Evolutionary conservation across 1,140 invertebrate genomes (phyloP).

Genomic region (Drosophila mayri): DNA sequence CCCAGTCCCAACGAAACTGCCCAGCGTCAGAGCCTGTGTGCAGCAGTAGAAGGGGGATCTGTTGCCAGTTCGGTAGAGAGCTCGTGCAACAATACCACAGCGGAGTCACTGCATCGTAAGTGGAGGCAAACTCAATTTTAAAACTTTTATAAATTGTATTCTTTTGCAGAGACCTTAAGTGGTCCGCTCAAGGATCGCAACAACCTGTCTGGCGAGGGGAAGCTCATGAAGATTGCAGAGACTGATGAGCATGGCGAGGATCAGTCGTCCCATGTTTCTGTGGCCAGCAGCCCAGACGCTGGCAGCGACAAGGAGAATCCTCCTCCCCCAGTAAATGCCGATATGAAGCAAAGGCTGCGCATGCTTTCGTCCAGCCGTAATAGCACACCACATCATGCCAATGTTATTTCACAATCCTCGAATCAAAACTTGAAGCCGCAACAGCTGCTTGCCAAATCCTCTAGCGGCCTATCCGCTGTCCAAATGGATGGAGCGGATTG

Average conservation of each 20-base stretch:
- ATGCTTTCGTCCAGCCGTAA: constrained; percentile 62
- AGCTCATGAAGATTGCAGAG: constrained; percentile 71
- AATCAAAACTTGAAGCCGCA: constrained; percentile 30
- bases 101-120: constrained; percentile 63
- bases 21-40: constrained; percentile 37
- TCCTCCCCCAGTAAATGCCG: constrained; percentile 31
- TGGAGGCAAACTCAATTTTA: neutral
- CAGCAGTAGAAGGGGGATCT: constrained; percentile 3
- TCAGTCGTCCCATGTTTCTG: constrained; percentile 40
- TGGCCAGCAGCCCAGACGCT: constrained; percentile 18
- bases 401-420: constrained; percentile 7
- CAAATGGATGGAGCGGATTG: constrained; percentile 12
- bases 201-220: constrained; percentile 60
- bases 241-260: constrained; percentile 57
- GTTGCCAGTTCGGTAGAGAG: constrained; percentile 33
- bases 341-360: constrained; percentile 48
- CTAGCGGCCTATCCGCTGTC: constrained; percentile 48
- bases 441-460: constrained; percentile 41
- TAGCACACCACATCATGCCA: constrained; percentile 69
- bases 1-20: constrained; percentile 30
- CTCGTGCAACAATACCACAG: constrained; percentile 26
- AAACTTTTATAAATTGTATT: neutral
- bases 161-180: constrained; percentile 53
- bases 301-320: constrained; percentile 75
- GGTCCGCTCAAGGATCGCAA: constrained; percentile 71